Percentiles rank a stretch among this genome's conserved stretches.
These are phyloP conservation scores for Pangasius mekongensis DNA, from an alignment of 2,797 vertebrate genomes.

Conservation along the genomic window DNA sequence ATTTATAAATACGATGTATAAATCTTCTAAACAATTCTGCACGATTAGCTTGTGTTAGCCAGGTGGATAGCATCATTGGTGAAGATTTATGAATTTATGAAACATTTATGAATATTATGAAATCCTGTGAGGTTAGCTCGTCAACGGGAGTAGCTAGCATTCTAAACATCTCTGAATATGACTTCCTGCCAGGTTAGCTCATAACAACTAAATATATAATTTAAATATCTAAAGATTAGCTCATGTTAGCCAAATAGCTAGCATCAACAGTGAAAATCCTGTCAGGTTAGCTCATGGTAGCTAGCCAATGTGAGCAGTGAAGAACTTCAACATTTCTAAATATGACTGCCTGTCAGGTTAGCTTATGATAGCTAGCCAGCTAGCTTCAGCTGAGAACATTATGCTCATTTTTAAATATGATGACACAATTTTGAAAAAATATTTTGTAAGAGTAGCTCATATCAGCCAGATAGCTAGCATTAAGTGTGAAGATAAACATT, in stretches of 20 bases:
- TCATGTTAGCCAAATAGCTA: not conserved
- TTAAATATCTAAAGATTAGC: not conserved
- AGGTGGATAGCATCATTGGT: no score
- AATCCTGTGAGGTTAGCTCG: no score
- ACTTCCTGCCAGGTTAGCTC: not conserved
- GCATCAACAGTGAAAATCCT: not conserved
- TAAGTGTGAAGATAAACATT: not conserved
- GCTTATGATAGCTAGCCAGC: not conserved
- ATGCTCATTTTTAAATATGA: not conserved
- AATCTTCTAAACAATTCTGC: no score
- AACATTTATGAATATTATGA: no score
- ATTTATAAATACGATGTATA: not conserved
- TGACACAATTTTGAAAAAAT: no score
- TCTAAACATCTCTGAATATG: no score
- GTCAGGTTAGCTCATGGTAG: conserved; percentile 1
- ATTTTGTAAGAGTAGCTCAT: no score
- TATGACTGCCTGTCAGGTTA: not conserved
- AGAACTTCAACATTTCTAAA: not conserved
- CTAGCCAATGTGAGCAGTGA: not conserved
- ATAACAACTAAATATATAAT: no score
- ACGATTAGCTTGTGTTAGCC: no score
- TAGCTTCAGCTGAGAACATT: not conserved
- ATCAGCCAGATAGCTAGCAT: not conserved
- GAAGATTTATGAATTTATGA: no score
- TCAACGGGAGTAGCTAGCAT: no score